Base-by-base conservation (phyloP, 2,113 vertebrate species). In the Poeciliopsis retropinna region DNA sequence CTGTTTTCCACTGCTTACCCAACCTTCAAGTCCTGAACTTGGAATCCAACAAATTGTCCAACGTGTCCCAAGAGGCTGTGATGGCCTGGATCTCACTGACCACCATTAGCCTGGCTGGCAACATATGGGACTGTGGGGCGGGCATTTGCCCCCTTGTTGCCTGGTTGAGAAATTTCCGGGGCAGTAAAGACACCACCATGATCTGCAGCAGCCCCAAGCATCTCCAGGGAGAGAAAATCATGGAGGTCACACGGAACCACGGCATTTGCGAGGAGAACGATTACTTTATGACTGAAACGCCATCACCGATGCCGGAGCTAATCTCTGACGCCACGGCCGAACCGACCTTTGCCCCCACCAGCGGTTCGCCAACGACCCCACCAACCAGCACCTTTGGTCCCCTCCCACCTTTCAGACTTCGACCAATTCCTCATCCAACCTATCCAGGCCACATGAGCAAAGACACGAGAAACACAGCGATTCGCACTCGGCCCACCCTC, bases 11-110 rank as follows among this genome's bases (percentile, higher is more conserved):
- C 88, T 98, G 97, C 86, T 95, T 99, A 73, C 98, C 97, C 81
- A 99, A 99, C 87, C 94, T 99, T 85, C 97, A 99, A 62, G 96
- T 97, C 77, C 95, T 99, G 47, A 99, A 99, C 85, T 87, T 99
- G 94, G 97, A 99, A 93, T 99, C 98, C 91, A 99, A 99, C 93
- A 99, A 98, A 82, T 94, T 99, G 71, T 98, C 97, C 81, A 99
- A 99, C 61, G 94, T 99, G 86, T 97, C 97, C 34, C 97, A 97
- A 90, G 97, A 99, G 87, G 96, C 97, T 19, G 96, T 98, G 91
- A 96, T 95, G 22, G 96, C 97, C 0, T 99, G 98, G 98, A 97
- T 97, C 91, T 99, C 98, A 0, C 95, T 99, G 82, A 97, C 97
- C 83, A 96, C 97, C 82, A 96, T 99, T 82, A 99, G 96, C 44